Evolutionary conservation across 2,797 vertebrate genomes (phyloP), one percentile per base, ranked within the genome.

Genomic region (Hippoglossus hippoglossus): DNA sequence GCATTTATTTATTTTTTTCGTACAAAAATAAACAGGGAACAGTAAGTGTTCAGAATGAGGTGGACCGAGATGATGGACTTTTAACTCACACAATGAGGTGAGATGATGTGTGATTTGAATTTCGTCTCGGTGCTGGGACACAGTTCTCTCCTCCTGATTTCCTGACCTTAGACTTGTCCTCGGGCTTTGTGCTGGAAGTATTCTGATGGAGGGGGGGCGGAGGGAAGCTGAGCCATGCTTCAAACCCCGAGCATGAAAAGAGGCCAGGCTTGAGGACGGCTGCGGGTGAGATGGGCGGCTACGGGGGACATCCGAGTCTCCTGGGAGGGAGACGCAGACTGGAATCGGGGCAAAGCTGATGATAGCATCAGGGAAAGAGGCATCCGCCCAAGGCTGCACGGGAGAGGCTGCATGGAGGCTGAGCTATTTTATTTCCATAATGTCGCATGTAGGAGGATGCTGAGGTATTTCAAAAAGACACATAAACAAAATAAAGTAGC

Each of bases 121-220:
- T 80, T 80, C 36, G 72, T 77, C 55, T 71, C 36, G 4, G 28
- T 31, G 39, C 22, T 55, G 19, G 47, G 39, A 49, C 72, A 66
- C 60, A 50, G 41, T 18, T 61, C 41, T 73, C 65, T 75, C 49
- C 52, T 31, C 28, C 59, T 1, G 34, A 71, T 67, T 64, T 71
- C 47, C 65, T 81, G 86, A 87, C 81, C 82, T 77, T 28, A 50
- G 67, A 83, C 82, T 46, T 66, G 68, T 86, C 92, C 77, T 80
- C 64, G 1, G 86, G 90, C 82, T 84, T 81, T 74, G 56, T 69
- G 80, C 80, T 64, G 5, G 49, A 76, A 71, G 80, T 74, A 22
- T 71, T 82, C 54, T 59, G 52, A 60, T 63, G 68, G 61, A 78
- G 59, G 34, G 58, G 70, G 71, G 80, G 15, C 2, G 18, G 44